phyloP scores from a whole-genome alignment of 2,888 invertebrate species.

The Archips xylosteana region DNA sequence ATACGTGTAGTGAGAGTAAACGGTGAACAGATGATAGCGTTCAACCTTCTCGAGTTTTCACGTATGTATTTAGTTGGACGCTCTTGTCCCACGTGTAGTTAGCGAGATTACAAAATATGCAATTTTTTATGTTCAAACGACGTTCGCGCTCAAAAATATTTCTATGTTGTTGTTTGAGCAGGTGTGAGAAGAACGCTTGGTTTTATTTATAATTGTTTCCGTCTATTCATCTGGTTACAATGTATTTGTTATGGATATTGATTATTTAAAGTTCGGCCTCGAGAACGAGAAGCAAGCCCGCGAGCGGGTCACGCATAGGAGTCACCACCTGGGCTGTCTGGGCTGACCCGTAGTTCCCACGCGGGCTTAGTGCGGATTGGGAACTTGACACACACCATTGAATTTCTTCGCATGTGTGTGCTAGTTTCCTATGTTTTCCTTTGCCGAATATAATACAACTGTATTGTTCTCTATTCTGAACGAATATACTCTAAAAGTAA shows the following conservation, averaged over 20 bases:
- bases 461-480: too few species aligned
- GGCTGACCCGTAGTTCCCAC: too few species aligned
- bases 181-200: not conserved
- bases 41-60: constrained; percentile 17
- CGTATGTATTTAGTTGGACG: constrained; percentile 21
- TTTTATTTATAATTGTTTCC: not conserved
- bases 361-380: too few species aligned
- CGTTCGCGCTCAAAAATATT: not conserved
- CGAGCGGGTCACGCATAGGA: not conserved
- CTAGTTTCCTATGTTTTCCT: too few species aligned
- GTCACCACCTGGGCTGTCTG: too few species aligned
- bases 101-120: not conserved
- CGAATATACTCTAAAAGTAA: too few species aligned
- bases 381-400: too few species aligned
- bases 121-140: not conserved
- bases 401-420: too few species aligned
- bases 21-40: constrained; percentile 31
- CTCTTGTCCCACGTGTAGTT: constrained; percentile 8
- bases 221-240: not conserved
- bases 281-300: too few species aligned
- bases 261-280: not conserved
- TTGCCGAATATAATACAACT: too few species aligned
- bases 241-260: too few species aligned
- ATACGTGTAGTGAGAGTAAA: constrained; percentile 28
- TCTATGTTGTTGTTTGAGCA: not conserved